Evolutionary conservation across 2,113 vertebrate species (phyloP), one percentile per base, ranked within the genome.

Genomic region (Bostrychus sinensis): DNA sequence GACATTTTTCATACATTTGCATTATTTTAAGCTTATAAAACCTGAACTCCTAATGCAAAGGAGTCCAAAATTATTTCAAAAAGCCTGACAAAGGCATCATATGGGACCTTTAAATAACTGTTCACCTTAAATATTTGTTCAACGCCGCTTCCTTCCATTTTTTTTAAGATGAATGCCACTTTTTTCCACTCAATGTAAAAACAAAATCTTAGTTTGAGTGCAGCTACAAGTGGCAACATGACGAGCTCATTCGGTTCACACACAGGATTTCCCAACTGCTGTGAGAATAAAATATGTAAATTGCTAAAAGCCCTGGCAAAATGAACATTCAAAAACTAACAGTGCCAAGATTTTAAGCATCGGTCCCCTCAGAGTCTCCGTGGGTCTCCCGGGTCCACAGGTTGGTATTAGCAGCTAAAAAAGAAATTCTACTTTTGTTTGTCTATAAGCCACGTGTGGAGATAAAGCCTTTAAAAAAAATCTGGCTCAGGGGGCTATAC

Each of bases 381-480:
- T 7, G 45, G 20, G 20, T 16, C 45, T 12, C 43, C 2, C 22
- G 2, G 12, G 45, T 48, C 10, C 45, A 48, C 45, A 48, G 45
- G 48, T 51, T 25, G 14, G 14, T 28, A 30, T 51, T 51, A 51
- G 25, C 25, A 9, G 30, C 28, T 7, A 5, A 9, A 36, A 32
- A 16, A 54, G 17, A 34, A 30, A 36, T 36, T 55, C 17, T 32
- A 55, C 53, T 36, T 17, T 34, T 55, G 12, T 34, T 51, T 55
- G 30, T 12, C 5, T 1, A 55, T 28, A 45, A 17, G 16, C 0
- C 50, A 48, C 37, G 30, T 26, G 30, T 50, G 28, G 41, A 23
- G 19, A 54, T 36, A 14, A 36, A 16, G 30, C 14, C 45, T 39
- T 65, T 58, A 36, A 13, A 16, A 13, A 16, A 51, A 60, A 69